Conservation (phyloP, 2,888 invertebrate species). For the Melipona bicolor region DNA sequence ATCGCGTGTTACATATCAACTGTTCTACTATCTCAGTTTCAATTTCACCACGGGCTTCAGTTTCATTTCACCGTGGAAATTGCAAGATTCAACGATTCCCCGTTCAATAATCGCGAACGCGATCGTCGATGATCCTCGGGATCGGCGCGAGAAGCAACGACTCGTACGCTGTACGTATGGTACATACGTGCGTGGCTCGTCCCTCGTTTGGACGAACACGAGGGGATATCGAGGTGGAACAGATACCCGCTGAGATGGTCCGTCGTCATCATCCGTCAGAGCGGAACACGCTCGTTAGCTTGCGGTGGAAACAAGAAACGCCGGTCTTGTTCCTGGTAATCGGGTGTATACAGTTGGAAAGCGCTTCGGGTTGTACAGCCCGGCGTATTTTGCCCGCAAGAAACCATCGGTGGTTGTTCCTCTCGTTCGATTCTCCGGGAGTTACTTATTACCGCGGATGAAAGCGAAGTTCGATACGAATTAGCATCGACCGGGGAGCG, state of each 20-base stretch:
- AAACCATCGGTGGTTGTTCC: conserved; percentile 37
- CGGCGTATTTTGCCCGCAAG: conserved; percentile 31
- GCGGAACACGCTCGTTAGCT: conserved; percentile 60
- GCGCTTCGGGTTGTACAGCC: conserved; percentile 49
- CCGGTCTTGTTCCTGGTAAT: conserved; percentile 70
- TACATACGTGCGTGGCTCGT: not conserved
- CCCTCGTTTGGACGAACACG: conserved; percentile 8
- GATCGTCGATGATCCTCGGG: not conserved
- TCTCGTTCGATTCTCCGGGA: conserved; percentile 5
- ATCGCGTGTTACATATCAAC: no score
- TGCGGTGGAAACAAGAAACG: conserved; percentile 67
- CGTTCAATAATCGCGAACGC: not conserved
- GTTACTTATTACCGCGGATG: conserved; percentile 41
- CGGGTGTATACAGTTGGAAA: conserved; percentile 71
- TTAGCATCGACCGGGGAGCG: conserved; percentile 11
- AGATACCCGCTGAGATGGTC: conserved; percentile 38
- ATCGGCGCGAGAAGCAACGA: not conserved
- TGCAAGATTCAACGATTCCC: no score
- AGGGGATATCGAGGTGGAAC: conserved; percentile 13
- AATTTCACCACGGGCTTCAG: no score
- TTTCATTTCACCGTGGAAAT: no score
- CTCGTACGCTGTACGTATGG: not conserved
- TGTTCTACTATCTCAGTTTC: no score
- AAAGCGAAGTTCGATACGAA: conserved; percentile 42
- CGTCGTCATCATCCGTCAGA: conserved; percentile 52